A percentile compares a stretch with the other conserved stretches of the same genome.
These are phyloP conservation scores for Montipora foliosa DNA, from an alignment of 64 coral and sea anemone genomes.

Conservation along the genomic window DNA sequence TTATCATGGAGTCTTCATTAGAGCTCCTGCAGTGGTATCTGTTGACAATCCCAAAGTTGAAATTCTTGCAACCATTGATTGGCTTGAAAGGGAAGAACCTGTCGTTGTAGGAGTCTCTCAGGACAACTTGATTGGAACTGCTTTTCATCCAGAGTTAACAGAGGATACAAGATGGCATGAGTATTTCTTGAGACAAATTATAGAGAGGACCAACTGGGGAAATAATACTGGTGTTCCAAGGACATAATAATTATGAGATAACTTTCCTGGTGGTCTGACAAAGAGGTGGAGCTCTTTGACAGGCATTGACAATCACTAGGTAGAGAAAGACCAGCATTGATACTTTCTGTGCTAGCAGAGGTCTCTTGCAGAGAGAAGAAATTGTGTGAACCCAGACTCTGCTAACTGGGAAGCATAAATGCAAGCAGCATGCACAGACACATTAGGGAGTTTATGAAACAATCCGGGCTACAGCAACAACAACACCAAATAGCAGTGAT, in stretches of 20 bases:
- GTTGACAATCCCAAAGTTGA: slow-evolving; percentile 84
- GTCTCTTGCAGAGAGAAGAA: too few species aligned
- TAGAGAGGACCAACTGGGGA: slow-evolving; percentile 33
- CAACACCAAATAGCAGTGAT: too few species aligned
- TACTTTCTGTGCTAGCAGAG: too few species aligned
- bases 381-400: too few species aligned
- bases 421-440: too few species aligned
- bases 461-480: too few species aligned
- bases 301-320: too few species aligned
- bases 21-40: slow-evolving; percentile 92
- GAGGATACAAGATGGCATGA: slow-evolving; percentile 93
- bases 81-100: slow-evolving; percentile 54
- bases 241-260: not conserved
- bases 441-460: too few species aligned
- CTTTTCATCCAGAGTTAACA: slow-evolving; percentile 98
- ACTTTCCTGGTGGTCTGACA: not conserved
- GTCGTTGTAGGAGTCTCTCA: slow-evolving; percentile 93
- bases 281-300: too few species aligned
- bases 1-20: slow-evolving; percentile 91
- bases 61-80: slow-evolving; percentile 78
- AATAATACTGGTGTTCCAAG: not conserved
- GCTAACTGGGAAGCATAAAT: too few species aligned
- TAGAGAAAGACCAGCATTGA: too few species aligned
- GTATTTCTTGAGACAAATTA: slow-evolving; percentile 80
- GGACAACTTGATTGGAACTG: slow-evolving; percentile 88